Conservation (phyloP, 2,888 invertebrate species). For the Pristionchus japonicus region DNA sequence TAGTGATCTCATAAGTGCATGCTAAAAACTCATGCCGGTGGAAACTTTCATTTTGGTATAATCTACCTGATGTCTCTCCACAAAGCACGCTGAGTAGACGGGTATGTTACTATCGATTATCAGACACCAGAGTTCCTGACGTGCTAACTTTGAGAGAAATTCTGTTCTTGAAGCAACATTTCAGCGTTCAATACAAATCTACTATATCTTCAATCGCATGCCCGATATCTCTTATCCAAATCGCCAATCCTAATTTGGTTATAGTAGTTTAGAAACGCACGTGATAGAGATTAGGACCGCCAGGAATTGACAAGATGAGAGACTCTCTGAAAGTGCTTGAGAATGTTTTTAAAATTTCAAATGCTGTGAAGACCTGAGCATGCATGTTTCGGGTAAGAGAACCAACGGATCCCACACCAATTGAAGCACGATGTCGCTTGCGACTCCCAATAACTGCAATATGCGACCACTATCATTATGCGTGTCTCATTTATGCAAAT, state of each 20-base stretch:
- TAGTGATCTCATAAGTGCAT: too few relatives aligned
- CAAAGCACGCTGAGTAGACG: not conserved
- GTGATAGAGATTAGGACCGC: not conserved
- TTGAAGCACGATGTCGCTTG: not conserved
- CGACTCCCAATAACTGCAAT: not conserved
- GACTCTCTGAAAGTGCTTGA: too few relatives aligned
- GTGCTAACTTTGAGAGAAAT: too few relatives aligned
- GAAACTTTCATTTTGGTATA: too few relatives aligned
- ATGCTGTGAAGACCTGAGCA: not conserved
- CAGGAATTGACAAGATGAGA: not conserved
- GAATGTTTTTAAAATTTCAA: not conserved
- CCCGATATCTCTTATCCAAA: too few relatives aligned
- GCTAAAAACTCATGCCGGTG: too few relatives aligned
- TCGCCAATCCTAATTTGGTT: too few relatives aligned
- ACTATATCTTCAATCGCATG: too few relatives aligned
- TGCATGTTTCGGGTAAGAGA: not conserved
- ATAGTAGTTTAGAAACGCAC: not conserved
- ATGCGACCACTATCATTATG: not conserved
- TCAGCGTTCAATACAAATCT: too few relatives aligned
- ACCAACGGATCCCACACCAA: not conserved
- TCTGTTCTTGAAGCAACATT: too few relatives aligned
- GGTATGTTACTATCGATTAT: not conserved
- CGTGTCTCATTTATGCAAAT: too few relatives aligned
- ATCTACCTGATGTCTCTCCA: not conserved
- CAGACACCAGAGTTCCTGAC: not conserved